Percentiles rank a stretch among this genome's conserved stretches.
These are phyloP conservation scores for Gibbula magus DNA, from an alignment of 2,888 invertebrate genomes.

Conservation along the genomic window DNA sequence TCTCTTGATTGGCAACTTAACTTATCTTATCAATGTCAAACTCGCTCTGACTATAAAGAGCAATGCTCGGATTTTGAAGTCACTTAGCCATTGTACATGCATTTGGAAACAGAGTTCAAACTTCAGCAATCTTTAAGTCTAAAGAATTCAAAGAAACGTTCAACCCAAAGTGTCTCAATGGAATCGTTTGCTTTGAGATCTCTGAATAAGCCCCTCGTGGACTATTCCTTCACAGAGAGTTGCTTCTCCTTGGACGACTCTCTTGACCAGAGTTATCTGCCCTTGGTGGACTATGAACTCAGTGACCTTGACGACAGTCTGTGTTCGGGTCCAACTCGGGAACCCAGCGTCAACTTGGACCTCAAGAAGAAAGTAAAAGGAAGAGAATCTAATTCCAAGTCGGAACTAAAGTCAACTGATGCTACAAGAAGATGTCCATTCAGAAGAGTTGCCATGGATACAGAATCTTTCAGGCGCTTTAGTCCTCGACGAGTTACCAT, in stretches of 20 bases:
- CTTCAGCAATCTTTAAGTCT: too few relatives aligned
- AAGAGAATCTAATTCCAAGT: background rate
- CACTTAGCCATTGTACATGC: too few relatives aligned
- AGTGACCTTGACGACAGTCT: background rate
- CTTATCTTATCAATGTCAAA: too few relatives aligned
- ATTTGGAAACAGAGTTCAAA: too few relatives aligned
- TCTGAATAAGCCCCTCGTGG: background rate
- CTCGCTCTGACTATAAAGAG: too few relatives aligned
- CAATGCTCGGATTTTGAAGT: too few relatives aligned
- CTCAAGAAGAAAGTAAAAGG: background rate
- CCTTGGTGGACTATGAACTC: background rate
- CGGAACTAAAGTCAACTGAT: background rate
- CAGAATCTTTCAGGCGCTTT: background rate
- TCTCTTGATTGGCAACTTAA: too few relatives aligned
- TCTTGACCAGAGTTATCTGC: background rate
- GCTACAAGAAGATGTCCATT: background rate
- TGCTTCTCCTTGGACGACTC: background rate
- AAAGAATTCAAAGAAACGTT: too few relatives aligned
- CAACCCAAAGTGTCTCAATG: too few relatives aligned
- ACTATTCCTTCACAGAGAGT: background rate
- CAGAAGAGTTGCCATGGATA: background rate
- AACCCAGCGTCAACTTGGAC: too few relatives aligned
- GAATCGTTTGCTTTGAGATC: background rate
- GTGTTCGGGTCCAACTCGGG: background rate
- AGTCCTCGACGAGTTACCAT: background rate